Evolutionary conservation across 2,888 invertebrate genomes (phyloP).

Genomic region (Rotaria magnacalcarata): DNA sequence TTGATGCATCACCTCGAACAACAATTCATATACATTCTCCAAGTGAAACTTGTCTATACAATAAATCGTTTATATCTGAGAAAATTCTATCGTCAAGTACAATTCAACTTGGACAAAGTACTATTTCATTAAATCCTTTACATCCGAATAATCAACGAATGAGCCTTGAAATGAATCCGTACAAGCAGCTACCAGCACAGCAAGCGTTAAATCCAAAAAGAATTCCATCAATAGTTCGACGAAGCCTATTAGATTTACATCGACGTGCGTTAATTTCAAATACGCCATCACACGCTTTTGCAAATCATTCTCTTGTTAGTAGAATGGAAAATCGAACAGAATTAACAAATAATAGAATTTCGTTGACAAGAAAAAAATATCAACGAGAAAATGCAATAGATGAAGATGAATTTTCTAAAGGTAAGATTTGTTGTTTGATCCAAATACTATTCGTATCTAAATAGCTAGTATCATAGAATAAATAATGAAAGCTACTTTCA

Average conservation of each 20-base stretch:
- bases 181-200: neutral
- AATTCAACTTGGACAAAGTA: neutral
- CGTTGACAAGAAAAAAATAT: neutral
- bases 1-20: neutral
- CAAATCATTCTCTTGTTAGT: neutral
- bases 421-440: too few relatives aligned
- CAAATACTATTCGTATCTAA: too few relatives aligned
- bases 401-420: neutral
- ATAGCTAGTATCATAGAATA: too few relatives aligned
- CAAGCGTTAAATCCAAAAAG: neutral
- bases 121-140: neutral
- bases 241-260: conserved; percentile 5
- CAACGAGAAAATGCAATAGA: neutral
- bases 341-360: neutral
- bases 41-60: neutral
- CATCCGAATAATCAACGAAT: neutral
- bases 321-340: neutral
- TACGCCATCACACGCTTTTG: too few relatives aligned
- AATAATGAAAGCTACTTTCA: too few relatives aligned
- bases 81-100: neutral
- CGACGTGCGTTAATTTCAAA: conserved; percentile 5
- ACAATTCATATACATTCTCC: neutral
- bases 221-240: neutral
- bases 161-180: neutral
- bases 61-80: neutral